A percentile compares a stretch with the other conserved stretches of the same genome.
Evolutionary conservation across 1,140 invertebrate species (phyloP).

Genomic region (Protaetia brevitarsis): DNA sequence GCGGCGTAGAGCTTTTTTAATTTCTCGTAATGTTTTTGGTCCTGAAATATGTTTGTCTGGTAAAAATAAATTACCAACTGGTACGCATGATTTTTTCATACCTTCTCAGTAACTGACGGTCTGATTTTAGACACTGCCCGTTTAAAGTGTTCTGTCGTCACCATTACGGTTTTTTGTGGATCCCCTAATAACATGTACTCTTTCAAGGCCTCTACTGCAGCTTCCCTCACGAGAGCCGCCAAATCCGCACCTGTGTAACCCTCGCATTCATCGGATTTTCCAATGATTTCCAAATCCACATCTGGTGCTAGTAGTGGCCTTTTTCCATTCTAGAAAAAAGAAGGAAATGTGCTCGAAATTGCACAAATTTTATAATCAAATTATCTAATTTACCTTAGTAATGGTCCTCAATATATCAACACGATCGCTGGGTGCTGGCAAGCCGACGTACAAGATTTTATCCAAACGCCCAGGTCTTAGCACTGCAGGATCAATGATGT

Average conservation of each 20-base stretch:
- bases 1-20: slow-evolving; percentile 42
- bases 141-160: slow-evolving; percentile 53
- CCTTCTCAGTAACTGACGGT: slow-evolving; percentile 70
- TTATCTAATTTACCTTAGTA: too few relatives aligned
- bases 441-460: slow-evolving; percentile 89
- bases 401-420: slow-evolving; percentile 85
- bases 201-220: slow-evolving; percentile 72
- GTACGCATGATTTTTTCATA: slow-evolving; percentile 2
- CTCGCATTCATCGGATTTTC: slow-evolving; percentile 62
- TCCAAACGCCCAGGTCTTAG: slow-evolving; percentile 92
- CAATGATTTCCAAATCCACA: slow-evolving; percentile 72
- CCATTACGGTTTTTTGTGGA: slow-evolving; percentile 41
- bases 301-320: slow-evolving; percentile 71
- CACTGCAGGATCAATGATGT: slow-evolving; percentile 96
- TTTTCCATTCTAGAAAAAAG: slow-evolving; percentile 67
- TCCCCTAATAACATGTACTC: slow-evolving; percentile 55
- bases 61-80: slow-evolving; percentile 11
- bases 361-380: too few relatives aligned
- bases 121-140: slow-evolving; percentile 51
- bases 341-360: neutral
- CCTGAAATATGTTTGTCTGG: too few relatives aligned
- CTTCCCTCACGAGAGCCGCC: slow-evolving; percentile 79
- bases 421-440: slow-evolving; percentile 78
- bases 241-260: slow-evolving; percentile 92
- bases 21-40: slow-evolving; percentile 46